Conservation (phyloP, 1,140 invertebrate species). For the Trichonephila inaurata region DNA sequence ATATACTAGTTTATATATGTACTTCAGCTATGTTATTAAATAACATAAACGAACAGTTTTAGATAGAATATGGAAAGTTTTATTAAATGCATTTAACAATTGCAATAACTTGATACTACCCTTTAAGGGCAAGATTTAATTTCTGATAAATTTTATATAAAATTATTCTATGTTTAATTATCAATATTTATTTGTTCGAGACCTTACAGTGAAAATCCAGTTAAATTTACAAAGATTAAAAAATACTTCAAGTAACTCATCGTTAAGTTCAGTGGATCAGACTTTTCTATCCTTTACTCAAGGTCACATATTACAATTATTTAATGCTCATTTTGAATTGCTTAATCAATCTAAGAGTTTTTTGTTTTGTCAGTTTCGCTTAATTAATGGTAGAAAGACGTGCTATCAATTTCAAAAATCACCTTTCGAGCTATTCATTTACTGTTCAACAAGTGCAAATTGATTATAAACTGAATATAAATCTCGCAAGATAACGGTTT, state of each 20-base stretch:
- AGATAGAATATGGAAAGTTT: too few relatives aligned
- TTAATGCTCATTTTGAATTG: constrained; percentile 39
- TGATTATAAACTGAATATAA: constrained; percentile 25
- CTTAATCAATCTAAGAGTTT: constrained; percentile 7
- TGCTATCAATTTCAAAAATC: constrained; percentile 21
- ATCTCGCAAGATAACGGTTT: constrained; percentile 8
- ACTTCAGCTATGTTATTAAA: too few relatives aligned
- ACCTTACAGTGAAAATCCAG: background rate
- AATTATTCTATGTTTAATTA: too few relatives aligned
- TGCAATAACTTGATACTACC: too few relatives aligned
- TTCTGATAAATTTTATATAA: too few relatives aligned
- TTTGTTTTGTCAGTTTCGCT: background rate
- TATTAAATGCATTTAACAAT: too few relatives aligned
- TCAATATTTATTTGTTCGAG: too few relatives aligned
- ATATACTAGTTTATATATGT: too few relatives aligned
- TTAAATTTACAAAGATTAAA: background rate
- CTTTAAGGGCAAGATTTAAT: too few relatives aligned
- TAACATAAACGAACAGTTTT: too few relatives aligned
- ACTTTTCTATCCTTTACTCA: constrained; percentile 15
- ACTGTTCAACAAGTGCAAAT: constrained; percentile 19
- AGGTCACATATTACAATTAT: constrained; percentile 44
- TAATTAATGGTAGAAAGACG: constrained; percentile 58
- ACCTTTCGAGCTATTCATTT: background rate
- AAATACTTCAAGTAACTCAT: background rate
- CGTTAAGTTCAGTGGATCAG: background rate